Percentiles rank a stretch among this genome's conserved stretches.
Evolutionary conservation across 92 coral and sea anemone species (phyloP).

Genomic region (Parazoanthus darwini): DNA sequence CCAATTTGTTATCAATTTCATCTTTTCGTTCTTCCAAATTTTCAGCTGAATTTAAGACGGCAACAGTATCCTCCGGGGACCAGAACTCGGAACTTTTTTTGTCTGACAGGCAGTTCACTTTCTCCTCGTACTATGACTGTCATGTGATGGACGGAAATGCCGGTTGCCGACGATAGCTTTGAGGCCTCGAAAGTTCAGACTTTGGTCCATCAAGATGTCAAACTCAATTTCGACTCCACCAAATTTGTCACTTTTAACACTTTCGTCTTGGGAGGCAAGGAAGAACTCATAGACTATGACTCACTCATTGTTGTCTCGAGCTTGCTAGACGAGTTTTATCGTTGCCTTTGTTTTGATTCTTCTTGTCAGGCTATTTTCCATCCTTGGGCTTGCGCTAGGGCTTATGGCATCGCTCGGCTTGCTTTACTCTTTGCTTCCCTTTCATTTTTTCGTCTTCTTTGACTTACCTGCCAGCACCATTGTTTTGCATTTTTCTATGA

Average conservation of each 20-base stretch:
- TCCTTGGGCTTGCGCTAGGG: not conserved
- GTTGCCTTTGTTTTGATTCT: not conserved
- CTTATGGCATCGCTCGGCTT: not conserved
- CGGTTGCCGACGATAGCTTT: not conserved
- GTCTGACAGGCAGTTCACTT: no score
- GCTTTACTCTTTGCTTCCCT: not conserved
- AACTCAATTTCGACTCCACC: conserved; percentile 1
- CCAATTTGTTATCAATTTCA: no score
- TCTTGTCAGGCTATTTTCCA: no score
- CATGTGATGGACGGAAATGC: not conserved
- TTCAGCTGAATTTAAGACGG: no score
- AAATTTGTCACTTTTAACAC: not conserved
- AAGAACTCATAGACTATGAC: not conserved
- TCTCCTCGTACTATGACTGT: not conserved
- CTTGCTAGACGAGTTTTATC: not conserved
- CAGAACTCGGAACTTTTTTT: no score
- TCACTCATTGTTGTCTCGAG: not conserved
- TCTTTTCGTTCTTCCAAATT: no score
- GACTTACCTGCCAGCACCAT: conserved; percentile 7
- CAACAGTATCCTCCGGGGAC: no score
- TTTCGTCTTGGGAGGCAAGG: not conserved
- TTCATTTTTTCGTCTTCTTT: conserved; percentile 1
- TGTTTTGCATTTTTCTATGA: not conserved
- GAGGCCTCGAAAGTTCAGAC: not conserved
- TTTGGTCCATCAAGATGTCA: not conserved